Percentiles rank a stretch among this genome's conserved stretches.
Conservation (phyloP, 2,113 vertebrate genomes). For the Plecotus auritus region DNA sequence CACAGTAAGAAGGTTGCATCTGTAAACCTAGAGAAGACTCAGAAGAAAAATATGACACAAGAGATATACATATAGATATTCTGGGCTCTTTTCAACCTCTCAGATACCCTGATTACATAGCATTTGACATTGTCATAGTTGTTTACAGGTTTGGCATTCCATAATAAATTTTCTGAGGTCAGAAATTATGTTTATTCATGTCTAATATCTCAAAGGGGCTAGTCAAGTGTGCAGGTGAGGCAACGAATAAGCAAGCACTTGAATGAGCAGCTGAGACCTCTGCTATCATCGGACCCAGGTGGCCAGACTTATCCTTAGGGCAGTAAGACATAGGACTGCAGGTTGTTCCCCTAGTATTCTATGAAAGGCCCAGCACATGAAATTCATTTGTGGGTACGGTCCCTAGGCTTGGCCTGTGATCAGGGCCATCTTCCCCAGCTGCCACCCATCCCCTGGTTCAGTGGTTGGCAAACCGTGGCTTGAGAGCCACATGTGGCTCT, state of each 20-base stretch:
- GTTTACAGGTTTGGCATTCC: background rate
- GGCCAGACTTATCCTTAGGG: background rate
- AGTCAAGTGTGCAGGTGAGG: background rate
- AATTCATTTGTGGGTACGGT: no score
- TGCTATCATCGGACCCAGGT: background rate
- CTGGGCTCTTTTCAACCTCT: background rate
- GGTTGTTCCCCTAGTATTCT: background rate
- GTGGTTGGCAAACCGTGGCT: no score
- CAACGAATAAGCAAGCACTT: background rate
- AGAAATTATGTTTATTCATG: background rate
- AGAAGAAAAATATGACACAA: background rate
- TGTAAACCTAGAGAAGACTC: background rate
- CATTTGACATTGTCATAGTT: background rate
- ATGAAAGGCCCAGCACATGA: no score
- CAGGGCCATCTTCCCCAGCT: no score
- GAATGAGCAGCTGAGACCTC: background rate
- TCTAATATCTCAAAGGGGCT: background rate
- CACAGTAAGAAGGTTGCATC: background rate
- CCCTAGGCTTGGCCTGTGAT: no score
- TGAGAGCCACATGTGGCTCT: no score
- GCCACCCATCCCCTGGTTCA: no score
- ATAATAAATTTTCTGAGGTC: background rate
- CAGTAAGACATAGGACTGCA: background rate
- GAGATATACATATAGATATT: background rate
- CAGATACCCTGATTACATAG: background rate